Percentiles rank a stretch among this genome's conserved stretches.
phyloP scores from a whole-genome alignment of 2,888 invertebrate species.

The Geophilus truncorum region DNA sequence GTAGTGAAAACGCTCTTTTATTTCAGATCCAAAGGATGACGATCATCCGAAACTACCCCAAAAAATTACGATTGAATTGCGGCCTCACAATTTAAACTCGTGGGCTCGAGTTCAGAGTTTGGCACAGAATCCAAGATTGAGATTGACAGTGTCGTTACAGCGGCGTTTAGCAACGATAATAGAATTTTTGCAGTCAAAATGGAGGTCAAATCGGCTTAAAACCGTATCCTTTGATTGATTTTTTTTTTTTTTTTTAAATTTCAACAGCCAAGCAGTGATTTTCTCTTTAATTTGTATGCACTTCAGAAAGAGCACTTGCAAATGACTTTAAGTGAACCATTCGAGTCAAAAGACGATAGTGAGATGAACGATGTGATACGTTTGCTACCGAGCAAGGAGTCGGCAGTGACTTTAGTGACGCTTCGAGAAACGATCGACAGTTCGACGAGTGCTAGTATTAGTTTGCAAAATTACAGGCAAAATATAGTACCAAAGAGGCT shows the following conservation, averaged over 20 bases:
- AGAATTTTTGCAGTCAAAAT: slow-evolving; percentile 66
- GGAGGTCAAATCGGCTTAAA: slow-evolving; percentile 60
- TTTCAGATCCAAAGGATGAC: slow-evolving; percentile 63
- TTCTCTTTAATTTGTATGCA: no score
- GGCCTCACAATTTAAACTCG: slow-evolving; percentile 69
- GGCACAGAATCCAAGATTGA: slow-evolving; percentile 84
- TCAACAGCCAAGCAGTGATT: no score
- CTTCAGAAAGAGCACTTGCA: not conserved
- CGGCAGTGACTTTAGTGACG: slow-evolving; percentile 37
- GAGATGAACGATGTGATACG: slow-evolving; percentile 34
- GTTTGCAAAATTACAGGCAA: slow-evolving; percentile 40
- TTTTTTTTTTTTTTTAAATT: no score
- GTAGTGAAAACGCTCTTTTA: not conserved
- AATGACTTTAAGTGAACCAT: not conserved
- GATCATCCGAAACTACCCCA: slow-evolving; percentile 64
- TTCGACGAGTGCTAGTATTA: slow-evolving; percentile 39
- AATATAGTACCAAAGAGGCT: slow-evolving; percentile 20
- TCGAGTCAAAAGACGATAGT: not conserved
- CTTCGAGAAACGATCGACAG: slow-evolving; percentile 37
- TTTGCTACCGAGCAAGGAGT: slow-evolving; percentile 38
- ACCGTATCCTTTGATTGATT: slow-evolving; percentile 54
- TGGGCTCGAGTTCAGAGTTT: slow-evolving; percentile 76
- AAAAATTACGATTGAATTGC: slow-evolving; percentile 67
- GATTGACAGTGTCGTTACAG: slow-evolving; percentile 67
- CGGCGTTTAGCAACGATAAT: slow-evolving; percentile 66